These are phyloP conservation scores for Austrofundulus limnaeus DNA, from an alignment of 2,113 vertebrate genomes.

Conservation along the genomic window DNA sequence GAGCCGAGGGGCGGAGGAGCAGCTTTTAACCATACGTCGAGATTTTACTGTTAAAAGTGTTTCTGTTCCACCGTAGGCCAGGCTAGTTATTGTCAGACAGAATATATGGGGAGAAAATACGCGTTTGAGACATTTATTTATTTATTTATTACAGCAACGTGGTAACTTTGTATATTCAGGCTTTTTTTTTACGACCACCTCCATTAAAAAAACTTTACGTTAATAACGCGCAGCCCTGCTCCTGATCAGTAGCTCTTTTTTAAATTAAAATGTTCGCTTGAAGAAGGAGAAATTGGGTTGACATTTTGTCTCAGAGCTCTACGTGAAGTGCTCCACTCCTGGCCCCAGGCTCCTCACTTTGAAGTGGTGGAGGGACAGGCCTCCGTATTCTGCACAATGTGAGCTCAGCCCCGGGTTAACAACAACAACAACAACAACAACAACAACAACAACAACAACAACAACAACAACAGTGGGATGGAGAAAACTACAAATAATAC, in stretches of 20 bases:
- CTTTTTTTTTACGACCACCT: constrained; percentile 13
- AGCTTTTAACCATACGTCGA: constrained; percentile 19
- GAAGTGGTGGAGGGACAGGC: constrained; percentile 62
- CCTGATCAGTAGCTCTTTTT: neutral
- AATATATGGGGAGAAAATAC: neutral
- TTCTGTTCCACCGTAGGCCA: constrained; percentile 9
- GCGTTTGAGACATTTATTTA: neutral
- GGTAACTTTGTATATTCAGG: constrained; percentile 40
- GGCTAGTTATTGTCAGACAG: accelerated
- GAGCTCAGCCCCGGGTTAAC: constrained; percentile 20
- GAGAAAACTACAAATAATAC: no score
- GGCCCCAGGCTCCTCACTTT: constrained; percentile 61
- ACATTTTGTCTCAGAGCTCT: constrained; percentile 41
- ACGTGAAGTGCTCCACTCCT: constrained; percentile 47
- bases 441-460: no score
- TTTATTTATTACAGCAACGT: neutral
- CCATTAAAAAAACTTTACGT: constrained; percentile 17
- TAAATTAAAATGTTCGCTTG: neutral
- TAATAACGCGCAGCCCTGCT: neutral
- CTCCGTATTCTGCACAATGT: constrained; percentile 48
- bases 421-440: neutral
- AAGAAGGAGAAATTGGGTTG: constrained; percentile 34
- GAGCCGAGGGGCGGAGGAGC: constrained; percentile 51
- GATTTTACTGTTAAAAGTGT: constrained; percentile 26
- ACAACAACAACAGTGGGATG: no score